phyloP scores from a whole-genome alignment of 2,797 vertebrate species.

The Cetoscarus ocellatus region DNA sequence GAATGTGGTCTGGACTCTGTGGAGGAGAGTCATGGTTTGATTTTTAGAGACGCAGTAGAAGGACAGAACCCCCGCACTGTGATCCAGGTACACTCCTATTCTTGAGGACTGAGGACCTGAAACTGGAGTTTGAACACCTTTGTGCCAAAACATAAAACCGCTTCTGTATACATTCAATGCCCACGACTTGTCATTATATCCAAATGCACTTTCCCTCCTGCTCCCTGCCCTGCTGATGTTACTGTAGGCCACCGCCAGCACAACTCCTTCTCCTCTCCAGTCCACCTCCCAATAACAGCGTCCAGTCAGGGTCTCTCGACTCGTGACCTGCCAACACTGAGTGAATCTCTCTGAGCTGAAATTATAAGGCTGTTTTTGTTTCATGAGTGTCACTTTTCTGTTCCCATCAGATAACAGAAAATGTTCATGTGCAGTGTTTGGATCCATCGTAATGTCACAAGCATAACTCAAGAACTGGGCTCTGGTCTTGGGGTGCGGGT shows the following conservation, averaged over 20 bases:
- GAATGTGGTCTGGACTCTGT: neutral
- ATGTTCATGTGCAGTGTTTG: neutral
- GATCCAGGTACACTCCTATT: neutral
- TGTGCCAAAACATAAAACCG: neutral
- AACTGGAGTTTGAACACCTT: neutral
- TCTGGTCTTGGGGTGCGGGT: slow-evolving; percentile 9
- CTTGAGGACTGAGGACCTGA: neutral
- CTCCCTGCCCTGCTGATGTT: neutral
- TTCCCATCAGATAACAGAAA: slow-evolving; percentile 13
- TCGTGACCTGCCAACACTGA: neutral
- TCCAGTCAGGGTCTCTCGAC: neutral
- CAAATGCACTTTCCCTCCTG: neutral
- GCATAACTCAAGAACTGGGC: neutral
- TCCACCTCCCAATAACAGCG: slow-evolving; percentile 4
- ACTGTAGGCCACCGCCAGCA: neutral
- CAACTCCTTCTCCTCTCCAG: neutral
- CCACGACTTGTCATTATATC: neutral
- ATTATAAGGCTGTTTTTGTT: neutral
- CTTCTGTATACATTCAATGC: neutral
- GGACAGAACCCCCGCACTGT: neutral
- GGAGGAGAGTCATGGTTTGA: neutral
- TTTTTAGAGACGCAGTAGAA: neutral
- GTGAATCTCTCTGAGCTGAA: slow-evolving; percentile 9
- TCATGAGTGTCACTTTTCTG: neutral
- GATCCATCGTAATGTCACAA: neutral